phyloP scores from a whole-genome alignment of 2,113 vertebrate genomes.

The Strix aluco region DNA sequence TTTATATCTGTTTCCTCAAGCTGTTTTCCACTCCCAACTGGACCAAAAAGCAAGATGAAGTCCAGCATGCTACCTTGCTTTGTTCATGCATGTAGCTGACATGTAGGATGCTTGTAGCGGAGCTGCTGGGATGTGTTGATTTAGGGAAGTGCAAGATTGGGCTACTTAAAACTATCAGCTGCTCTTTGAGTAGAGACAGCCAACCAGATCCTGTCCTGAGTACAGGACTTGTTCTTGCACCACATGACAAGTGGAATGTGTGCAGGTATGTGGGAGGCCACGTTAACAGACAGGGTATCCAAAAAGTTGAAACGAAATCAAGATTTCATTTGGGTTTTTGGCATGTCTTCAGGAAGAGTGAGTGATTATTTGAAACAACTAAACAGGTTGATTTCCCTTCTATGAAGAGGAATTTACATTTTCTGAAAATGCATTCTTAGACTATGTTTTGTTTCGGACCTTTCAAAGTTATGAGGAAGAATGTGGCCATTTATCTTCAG shows the following conservation, averaged over 20 bases:
- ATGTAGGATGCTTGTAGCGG: background rate
- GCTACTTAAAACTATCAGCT: background rate
- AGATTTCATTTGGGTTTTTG: background rate
- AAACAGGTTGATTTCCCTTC: background rate
- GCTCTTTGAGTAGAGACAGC: background rate
- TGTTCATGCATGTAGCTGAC: background rate
- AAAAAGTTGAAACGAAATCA: background rate
- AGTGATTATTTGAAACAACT: background rate
- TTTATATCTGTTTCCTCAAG: background rate
- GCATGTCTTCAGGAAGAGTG: background rate
- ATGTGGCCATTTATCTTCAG: background rate
- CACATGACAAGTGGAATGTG: background rate
- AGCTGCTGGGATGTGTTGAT: background rate
- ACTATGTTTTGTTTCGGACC: background rate
- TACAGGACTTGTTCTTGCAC: background rate
- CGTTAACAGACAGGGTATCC: background rate
- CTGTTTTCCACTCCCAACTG: background rate
- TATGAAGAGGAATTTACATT: background rate
- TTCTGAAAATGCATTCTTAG: background rate
- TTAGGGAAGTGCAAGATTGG: background rate
- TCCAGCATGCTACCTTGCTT: background rate
- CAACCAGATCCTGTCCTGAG: background rate
- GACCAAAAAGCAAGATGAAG: background rate
- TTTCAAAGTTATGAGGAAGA: background rate
- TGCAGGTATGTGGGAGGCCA: background rate